Conservation (phyloP, 2,888 invertebrate genomes). For the Phrixothrix hirtus region DNA sequence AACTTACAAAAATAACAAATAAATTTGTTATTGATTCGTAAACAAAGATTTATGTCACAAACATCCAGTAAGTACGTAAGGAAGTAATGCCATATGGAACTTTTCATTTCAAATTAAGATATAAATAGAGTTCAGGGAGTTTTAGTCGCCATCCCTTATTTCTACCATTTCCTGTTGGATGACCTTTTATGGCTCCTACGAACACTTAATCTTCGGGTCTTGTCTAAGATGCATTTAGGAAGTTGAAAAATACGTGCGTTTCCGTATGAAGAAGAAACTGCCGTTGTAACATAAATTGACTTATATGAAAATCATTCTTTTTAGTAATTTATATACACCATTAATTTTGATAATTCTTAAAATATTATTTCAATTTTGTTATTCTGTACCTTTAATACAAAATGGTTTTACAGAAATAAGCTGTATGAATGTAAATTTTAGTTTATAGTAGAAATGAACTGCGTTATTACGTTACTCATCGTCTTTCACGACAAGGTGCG, state of each 20-base stretch:
- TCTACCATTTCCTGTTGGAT: conserved; percentile 40
- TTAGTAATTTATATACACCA: too few species aligned
- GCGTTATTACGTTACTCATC: conserved; percentile 14
- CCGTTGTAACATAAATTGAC: background rate
- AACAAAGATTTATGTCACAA: too few species aligned
- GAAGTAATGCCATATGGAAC: conserved; percentile 34
- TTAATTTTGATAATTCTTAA: too few species aligned
- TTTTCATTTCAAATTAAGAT: conserved; percentile 31
- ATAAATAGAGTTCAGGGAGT: conserved; percentile 37
- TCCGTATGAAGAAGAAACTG: too few species aligned
- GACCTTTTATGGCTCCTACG: conserved; percentile 40
- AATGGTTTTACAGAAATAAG: conserved; percentile 12
- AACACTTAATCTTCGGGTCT: conserved; percentile 38
- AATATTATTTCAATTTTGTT: conserved; percentile 5
- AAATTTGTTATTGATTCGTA: too few species aligned
- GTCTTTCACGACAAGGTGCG: conserved; percentile 13
- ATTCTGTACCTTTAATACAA: conserved; percentile 5
- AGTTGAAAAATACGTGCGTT: conserved; percentile 34
- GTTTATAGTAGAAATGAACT: conserved; percentile 13
- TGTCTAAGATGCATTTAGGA: conserved; percentile 40
- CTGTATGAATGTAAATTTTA: conserved; percentile 23
- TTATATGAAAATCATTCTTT: conserved; percentile 9
- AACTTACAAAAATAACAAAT: too few species aligned
- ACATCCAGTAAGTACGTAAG: conserved; percentile 2
- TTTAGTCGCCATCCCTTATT: conserved; percentile 35